Evolutionary conservation across 2,797 vertebrate species (phyloP).

Genomic region (Coccyzus lansbergi): DNA sequence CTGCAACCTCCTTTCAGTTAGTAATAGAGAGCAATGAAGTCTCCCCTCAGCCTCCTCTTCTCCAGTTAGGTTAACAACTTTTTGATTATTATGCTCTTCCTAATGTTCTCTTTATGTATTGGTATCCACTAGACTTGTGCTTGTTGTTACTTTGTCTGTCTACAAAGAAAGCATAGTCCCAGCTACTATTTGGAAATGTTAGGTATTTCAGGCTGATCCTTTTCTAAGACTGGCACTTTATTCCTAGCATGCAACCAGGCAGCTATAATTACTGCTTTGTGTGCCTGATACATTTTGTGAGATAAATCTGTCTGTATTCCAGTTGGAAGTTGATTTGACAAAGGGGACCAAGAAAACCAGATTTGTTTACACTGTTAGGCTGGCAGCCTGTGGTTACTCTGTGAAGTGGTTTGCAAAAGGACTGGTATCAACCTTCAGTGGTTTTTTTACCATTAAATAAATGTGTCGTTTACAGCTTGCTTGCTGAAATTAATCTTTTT

Average conservation of each 20-base stretch:
- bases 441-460: slow-evolving; percentile 4
- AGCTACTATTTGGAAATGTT: background rate
- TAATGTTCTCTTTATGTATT: background rate
- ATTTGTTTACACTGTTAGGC: background rate
- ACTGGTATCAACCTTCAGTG: background rate
- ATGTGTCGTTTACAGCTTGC: background rate
- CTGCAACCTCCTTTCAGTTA: too few species aligned
- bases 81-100: background rate
- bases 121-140: background rate
- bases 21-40: too few species aligned
- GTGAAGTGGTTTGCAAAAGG: background rate
- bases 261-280: slow-evolving; percentile 29
- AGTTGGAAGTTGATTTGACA: slow-evolving; percentile 27
- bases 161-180: background rate
- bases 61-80: background rate
- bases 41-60: too few species aligned
- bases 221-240: background rate
- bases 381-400: background rate
- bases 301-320: background rate
- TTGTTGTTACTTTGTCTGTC: accelerated
- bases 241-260: background rate
- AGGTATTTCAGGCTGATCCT: background rate
- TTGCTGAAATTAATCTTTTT: background rate
- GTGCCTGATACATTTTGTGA: background rate
- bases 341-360: background rate